Base-by-base conservation (phyloP, 2,888 invertebrate genomes). In the Isoperla grammatica region DNA sequence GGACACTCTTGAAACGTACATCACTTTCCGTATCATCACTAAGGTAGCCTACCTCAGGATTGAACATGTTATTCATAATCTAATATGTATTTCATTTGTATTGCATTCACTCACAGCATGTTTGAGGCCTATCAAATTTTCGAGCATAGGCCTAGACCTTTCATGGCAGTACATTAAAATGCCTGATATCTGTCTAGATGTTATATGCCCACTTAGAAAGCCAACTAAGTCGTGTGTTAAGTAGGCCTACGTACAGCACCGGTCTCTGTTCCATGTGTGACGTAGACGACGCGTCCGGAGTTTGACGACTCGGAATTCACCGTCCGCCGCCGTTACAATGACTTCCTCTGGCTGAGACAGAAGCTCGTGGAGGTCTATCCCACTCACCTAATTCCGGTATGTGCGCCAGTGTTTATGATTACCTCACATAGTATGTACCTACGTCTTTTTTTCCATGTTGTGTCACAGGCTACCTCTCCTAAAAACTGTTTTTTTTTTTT, bases 1-100 rank as follows among this genome's bases (percentile, higher is more conserved):
- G 48, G 84, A 85, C 67, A 82, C 85, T 0, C 76, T 87, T 68
- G 87, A 87, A 69, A 85, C 86, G 0, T 87, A 81, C 67, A 83
- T 87, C 56, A 83, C 86, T 49, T 87, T 86, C 69, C 75, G 85
- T 55, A 79, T 87, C 37, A 81, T 81, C n/a, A 83, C 85, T 1
- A 83, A 81, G 74, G 85, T 84, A 70, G 29, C 29, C 29, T 29
- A 29, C 29, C 4, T 4, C 8, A 29, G 29, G 8, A n/a, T n/a
- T n/a, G n/a, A n/a, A n/a, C n/a, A n/a, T n/a, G n/a, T n/a, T n/a
- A n/a, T n/a, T n/a, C n/a, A n/a, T n/a, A n/a, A n/a, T n/a, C n/a
- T n/a, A n/a, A n/a, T n/a, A n/a, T n/a, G n/a, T n/a, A n/a, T n/a
- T n/a, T n/a, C n/a, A n/a, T n/a, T n/a, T n/a, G n/a, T n/a, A n/a